Evolutionary conservation across 1,140 invertebrate species (phyloP).

Genomic region (Papilio helenus): DNA sequence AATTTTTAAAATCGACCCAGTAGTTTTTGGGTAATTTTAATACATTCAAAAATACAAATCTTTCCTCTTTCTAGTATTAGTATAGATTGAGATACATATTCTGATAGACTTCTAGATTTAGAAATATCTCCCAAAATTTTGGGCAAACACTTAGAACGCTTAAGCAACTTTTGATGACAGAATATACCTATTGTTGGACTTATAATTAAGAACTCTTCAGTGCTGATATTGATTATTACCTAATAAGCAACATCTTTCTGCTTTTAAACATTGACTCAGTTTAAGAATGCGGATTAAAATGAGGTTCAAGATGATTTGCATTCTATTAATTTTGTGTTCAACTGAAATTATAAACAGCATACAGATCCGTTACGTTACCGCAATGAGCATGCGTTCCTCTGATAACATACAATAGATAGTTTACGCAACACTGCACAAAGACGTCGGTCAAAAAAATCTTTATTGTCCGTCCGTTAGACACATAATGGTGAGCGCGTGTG

Average conservation of each 20-base stretch:
- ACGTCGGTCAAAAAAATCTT: slow-evolving; percentile 31
- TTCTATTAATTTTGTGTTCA: neutral
- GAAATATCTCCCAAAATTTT: neutral
- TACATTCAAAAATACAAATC: no score
- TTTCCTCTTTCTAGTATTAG: no score
- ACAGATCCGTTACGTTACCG: neutral
- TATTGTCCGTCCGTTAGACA: slow-evolving; percentile 41
- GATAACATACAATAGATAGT: slow-evolving; percentile 28
- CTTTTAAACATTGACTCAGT: neutral
- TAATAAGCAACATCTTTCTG: neutral
- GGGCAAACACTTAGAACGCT: neutral
- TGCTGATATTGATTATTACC: neutral
- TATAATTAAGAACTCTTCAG: no score
- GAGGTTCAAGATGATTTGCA: slow-evolving; percentile 13
- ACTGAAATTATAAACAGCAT: slow-evolving; percentile 5
- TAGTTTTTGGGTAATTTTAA: no score
- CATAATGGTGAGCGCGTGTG: slow-evolving; percentile 44
- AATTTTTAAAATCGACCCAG: no score
- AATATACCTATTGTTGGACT: no score
- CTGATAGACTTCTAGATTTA: neutral
- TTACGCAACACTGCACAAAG: slow-evolving; percentile 39
- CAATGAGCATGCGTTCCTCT: neutral
- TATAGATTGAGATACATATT: no score
- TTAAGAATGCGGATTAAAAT: neutral
- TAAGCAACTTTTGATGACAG: no score